These are phyloP conservation scores for Sinhomidia bicolor DNA, from an alignment of 2,888 invertebrate species.

Conservation along the genomic window DNA sequence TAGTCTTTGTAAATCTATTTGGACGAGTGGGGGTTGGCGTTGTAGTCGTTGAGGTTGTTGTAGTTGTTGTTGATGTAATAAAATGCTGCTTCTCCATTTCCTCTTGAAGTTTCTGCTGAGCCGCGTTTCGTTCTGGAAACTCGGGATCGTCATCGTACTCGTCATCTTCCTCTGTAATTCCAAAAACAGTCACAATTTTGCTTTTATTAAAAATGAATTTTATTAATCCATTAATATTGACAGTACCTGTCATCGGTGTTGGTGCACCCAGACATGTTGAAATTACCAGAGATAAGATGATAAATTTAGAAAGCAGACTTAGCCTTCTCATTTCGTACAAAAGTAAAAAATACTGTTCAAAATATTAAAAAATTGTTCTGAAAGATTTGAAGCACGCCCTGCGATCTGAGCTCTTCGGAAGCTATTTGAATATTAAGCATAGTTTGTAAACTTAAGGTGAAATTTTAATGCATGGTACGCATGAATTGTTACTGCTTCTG, in stretches of 20 bases:
- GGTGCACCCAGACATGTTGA: too few relatives aligned
- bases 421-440: background rate
- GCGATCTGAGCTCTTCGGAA: background rate
- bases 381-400: too few relatives aligned
- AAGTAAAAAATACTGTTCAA: background rate
- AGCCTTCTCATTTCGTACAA: too few relatives aligned
- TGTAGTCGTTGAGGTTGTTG: constrained; percentile 30
- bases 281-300: too few relatives aligned
- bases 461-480: background rate
- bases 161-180: constrained; percentile 41
- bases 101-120: constrained; percentile 5
- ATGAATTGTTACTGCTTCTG: background rate
- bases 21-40: constrained; percentile 29
- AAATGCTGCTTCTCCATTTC: background rate
- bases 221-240: too few relatives aligned
- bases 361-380: background rate
- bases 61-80: background rate
- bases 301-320: too few relatives aligned
- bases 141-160: constrained; percentile 66
- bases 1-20: background rate
- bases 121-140: constrained; percentile 16
- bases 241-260: too few relatives aligned
- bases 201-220: too few relatives aligned
- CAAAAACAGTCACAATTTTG: background rate
- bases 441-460: background rate